Percentiles rank a stretch among this genome's conserved stretches.
These are phyloP conservation scores for Campylomormyrus numenius DNA, from an alignment of 2,113 vertebrate species.

Conservation along the genomic window DNA sequence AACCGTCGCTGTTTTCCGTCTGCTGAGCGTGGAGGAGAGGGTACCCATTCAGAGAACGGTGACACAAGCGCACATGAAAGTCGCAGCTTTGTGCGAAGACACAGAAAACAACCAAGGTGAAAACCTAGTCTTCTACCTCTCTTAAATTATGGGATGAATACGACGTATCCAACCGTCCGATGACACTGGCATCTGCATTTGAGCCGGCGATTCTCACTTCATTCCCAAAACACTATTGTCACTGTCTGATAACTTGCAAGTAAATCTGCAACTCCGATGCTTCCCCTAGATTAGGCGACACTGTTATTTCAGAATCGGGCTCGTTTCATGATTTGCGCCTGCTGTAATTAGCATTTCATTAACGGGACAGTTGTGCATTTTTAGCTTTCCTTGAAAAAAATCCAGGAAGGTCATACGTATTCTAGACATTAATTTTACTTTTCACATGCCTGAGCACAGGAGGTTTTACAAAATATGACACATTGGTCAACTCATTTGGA, in stretches of 20 bases:
- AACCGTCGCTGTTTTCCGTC: conserved; percentile 36
- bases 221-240: neutral
- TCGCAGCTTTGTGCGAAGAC: neutral
- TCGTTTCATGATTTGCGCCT: neutral
- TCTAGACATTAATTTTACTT: neutral
- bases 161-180: neutral
- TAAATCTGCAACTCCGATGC: neutral
- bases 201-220: neutral
- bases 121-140: neutral
- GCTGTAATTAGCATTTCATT: neutral
- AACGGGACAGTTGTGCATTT: neutral
- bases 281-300: neutral
- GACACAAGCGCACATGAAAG: conserved; percentile 23
- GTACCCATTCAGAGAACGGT: conserved; percentile 42
- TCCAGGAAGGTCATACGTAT: neutral
- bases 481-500: neutral
- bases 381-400: neutral
- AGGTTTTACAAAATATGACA: neutral
- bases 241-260: neutral
- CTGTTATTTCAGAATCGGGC: neutral
- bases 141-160: neutral
- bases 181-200: neutral
- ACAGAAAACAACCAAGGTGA: neutral
- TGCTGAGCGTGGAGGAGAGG: conserved; percentile 37
- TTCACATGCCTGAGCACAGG: neutral